Percentiles rank a stretch among this genome's conserved stretches.
Evolutionary conservation across 1,140 invertebrate genomes (phyloP).

Genomic region (Araneus ventricosus): DNA sequence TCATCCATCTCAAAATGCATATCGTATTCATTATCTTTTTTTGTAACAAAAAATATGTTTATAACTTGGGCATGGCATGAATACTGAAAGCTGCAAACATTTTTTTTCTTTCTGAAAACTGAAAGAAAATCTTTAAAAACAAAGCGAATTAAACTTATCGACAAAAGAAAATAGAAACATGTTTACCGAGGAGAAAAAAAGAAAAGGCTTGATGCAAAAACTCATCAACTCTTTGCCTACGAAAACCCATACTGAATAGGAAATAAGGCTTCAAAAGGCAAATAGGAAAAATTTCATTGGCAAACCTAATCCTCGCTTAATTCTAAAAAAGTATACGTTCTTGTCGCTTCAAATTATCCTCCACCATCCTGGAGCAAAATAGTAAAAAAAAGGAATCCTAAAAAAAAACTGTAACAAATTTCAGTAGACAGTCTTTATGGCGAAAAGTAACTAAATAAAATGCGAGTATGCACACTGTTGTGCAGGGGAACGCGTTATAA

Average conservation of each 20-base stretch:
- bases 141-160: too few species aligned
- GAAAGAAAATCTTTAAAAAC: too few species aligned
- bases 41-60: too few species aligned
- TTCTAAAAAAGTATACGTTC: neutral
- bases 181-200: too few species aligned
- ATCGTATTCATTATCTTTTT: too few species aligned
- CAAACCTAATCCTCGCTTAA: neutral
- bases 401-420: neutral
- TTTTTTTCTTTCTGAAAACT: too few species aligned
- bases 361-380: neutral
- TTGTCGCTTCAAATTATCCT: neutral
- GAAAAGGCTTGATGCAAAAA: too few species aligned
- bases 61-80: too few species aligned
- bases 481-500: slow-evolving; percentile 22
- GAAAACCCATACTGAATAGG: neutral
- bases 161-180: too few species aligned
- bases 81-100: too few species aligned
- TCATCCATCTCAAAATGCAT: too few species aligned
- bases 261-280: neutral
- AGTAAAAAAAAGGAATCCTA: neutral
- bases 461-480: neutral
- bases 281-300: neutral
- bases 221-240: neutral
- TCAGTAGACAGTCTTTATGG: neutral
- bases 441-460: slow-evolving; percentile 15